phyloP scores from a whole-genome alignment of 2,113 vertebrate species.

The Spermophilus dauricus region DNA sequence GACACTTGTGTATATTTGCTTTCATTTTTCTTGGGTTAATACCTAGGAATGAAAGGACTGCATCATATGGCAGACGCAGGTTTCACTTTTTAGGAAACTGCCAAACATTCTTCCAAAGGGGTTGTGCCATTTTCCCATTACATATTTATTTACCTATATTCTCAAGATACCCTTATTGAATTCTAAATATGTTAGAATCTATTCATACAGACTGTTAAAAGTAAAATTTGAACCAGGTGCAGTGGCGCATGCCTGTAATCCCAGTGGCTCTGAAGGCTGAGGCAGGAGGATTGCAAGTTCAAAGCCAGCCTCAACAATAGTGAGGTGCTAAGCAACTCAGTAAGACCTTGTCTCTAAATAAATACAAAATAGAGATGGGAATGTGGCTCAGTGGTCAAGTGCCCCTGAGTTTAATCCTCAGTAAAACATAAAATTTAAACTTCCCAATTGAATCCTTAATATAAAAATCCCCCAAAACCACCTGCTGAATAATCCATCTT shows the following conservation, averaged over 20 bases:
- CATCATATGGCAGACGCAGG: too few species aligned
- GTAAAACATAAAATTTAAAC: neutral
- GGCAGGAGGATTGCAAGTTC: too few species aligned
- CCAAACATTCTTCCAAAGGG: neutral
- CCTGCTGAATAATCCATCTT: neutral
- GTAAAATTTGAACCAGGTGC: neutral
- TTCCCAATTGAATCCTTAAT: neutral
- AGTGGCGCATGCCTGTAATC: too few species aligned
- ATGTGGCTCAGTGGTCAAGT: too few species aligned
- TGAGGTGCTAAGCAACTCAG: too few species aligned
- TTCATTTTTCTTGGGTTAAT: neutral
- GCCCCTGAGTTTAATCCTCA: too few species aligned
- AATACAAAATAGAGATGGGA: too few species aligned
- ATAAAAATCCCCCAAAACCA: neutral
- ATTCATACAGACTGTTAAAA: neutral
- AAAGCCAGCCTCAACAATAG: too few species aligned
- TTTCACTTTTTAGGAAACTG: neutral
- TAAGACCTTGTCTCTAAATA: too few species aligned
- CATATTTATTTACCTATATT: neutral
- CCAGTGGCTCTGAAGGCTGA: too few species aligned
- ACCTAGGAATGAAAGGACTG: neutral
- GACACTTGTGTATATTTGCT: neutral
- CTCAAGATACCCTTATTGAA: neutral
- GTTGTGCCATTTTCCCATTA: neutral
- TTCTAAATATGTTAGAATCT: neutral